These are phyloP conservation scores for Salpingus planirostris DNA, from an alignment of 2,888 invertebrate species.

Conservation along the genomic window DNA sequence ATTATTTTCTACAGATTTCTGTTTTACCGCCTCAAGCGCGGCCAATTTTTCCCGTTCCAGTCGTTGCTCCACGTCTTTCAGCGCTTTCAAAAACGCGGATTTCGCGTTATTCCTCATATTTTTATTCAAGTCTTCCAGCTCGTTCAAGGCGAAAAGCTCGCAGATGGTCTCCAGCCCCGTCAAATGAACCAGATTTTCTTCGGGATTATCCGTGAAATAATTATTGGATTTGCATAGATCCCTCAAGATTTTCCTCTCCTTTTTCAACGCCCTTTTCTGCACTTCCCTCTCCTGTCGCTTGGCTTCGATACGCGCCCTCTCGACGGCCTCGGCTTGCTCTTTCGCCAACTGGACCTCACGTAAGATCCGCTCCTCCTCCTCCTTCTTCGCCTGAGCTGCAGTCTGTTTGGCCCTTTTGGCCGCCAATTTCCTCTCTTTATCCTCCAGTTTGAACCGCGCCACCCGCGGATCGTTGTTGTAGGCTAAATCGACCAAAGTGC, in stretches of 20 bases:
- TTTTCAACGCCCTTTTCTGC: conserved; percentile 76
- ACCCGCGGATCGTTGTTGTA: conserved; percentile 93
- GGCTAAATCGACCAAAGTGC: conserved; percentile 86
- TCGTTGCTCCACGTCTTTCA: conserved; percentile 64
- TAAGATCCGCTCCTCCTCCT: conserved; percentile 70
- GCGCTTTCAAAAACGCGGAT: conserved; percentile 56
- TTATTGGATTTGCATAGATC: conserved; percentile 73
- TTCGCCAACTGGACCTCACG: conserved; percentile 66
- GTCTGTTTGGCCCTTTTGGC: conserved; percentile 82
- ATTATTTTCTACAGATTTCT: conserved; percentile 37
- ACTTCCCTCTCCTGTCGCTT: conserved; percentile 79
- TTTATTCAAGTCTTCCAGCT: conserved; percentile 69
- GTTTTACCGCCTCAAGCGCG: conserved; percentile 46
- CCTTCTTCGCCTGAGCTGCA: conserved; percentile 71
- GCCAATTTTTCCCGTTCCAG: conserved; percentile 69
- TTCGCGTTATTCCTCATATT: conserved; percentile 57
- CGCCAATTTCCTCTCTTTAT: conserved; percentile 82
- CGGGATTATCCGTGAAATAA: conserved; percentile 66
- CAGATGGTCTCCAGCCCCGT: conserved; percentile 88
- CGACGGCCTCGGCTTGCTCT: conserved; percentile 71
- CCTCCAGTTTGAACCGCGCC: conserved; percentile 84
- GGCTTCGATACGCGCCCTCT: conserved; percentile 71
- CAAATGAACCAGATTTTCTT: conserved; percentile 73
- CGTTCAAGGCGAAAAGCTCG: conserved; percentile 62
- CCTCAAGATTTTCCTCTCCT: conserved; percentile 72